Conservation (phyloP, 2,888 invertebrate species). For the Luffia ferchaultella region DNA sequence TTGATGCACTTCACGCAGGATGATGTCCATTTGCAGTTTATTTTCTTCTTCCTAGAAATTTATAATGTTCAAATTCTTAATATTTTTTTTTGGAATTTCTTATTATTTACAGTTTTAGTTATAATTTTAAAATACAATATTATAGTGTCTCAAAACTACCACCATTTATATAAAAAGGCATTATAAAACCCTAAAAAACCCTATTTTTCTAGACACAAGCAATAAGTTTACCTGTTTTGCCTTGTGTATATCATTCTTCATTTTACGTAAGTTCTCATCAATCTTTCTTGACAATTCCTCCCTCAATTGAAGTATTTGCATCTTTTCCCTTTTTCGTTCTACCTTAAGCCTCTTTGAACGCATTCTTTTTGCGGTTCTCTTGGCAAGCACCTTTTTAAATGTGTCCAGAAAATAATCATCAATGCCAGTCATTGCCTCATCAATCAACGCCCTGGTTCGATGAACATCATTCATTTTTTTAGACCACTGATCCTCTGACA, state of each 20-base stretch:
- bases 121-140: too few species aligned
- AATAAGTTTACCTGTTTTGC: conserved; percentile 67
- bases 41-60: conserved; percentile 66
- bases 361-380: conserved; percentile 51
- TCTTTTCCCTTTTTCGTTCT: conserved; percentile 37
- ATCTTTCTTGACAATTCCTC: conserved; percentile 66
- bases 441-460: conserved; percentile 49
- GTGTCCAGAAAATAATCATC: conserved; percentile 41
- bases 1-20: conserved; percentile 73
- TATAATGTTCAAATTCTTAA: conserved; percentile 10
- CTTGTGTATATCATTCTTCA: conserved; percentile 69
- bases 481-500: conserved; percentile 65
- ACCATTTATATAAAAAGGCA: too few species aligned
- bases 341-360: conserved; percentile 45
- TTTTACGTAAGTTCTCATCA: conserved; percentile 72
- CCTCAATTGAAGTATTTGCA: conserved; percentile 37
- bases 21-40: conserved; percentile 73
- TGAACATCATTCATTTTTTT: conserved; percentile 54
- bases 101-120: too few species aligned
- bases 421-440: conserved; percentile 37
- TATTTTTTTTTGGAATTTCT: too few species aligned
- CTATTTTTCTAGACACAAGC: too few species aligned
- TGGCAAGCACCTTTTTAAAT: conserved; percentile 45
- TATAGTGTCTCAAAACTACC: too few species aligned
- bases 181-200: too few species aligned